Evolutionary conservation across 92 coral and sea anemone genomes (phyloP), one percentile per base, ranked within the genome.

Genomic region (Ricordea florida): DNA sequence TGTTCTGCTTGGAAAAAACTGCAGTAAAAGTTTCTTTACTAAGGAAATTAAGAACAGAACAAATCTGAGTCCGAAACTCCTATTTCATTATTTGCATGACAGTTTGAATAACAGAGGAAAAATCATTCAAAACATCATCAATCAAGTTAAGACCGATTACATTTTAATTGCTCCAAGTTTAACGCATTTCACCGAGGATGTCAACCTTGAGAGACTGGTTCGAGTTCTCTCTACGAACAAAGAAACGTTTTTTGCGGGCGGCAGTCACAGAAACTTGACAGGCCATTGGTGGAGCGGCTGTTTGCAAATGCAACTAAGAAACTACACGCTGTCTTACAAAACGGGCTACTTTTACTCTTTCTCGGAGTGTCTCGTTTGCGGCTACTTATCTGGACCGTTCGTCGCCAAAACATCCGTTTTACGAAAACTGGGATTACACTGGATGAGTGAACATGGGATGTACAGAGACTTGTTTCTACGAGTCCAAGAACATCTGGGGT

Each of bases 281-380:
- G 97, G 97, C 11, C 88, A 91, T 52, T 91, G 97, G 97, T 66
- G 76, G 21, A 76, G 69, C 25, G 88, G 88, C 18, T 91, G 97
- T 32, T 56, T 78, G 10, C 97, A 85, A 64, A 57, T 58, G 11
- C 87, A 87, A 38, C 84, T 91, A 2, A 50, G 72, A 50, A 91
- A 91, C 57, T 91, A 87, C 64, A 91, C 97, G 26, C 36, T 91
- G 22, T 24, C 82, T 14, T 84, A 52, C 26, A 79, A 75, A 65
- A 3, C 82, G 15, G 97, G 97, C 0, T 91, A 91, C 49, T 57
- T 72, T 14, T 69, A 62, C 23, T 91, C 97, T 0, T 62, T 83
- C 30, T 43, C 62, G 13, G 93, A 87, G 35, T 91, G 97, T 20
- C 60, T 91, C 68, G 88, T 91, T n/a, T 91, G 97, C 48, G 97